phyloP scores from a whole-genome alignment of 1,140 invertebrate genomes.

The Ceratosolen solmsi region DNA sequence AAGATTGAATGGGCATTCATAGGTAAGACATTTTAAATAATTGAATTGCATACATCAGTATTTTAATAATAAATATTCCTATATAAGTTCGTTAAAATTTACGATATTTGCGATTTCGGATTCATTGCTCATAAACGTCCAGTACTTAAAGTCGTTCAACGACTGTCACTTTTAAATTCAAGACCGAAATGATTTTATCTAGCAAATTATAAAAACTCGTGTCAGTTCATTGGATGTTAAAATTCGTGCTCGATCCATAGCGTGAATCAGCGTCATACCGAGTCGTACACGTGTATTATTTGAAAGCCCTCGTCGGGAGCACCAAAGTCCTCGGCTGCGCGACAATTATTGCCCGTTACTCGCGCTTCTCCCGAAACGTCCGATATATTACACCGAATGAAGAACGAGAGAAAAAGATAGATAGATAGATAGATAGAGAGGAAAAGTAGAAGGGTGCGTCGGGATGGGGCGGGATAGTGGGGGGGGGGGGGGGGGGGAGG shows the following conservation, averaged over 20 bases:
- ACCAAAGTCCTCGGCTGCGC: neutral
- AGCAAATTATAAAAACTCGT: neutral
- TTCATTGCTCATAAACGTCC: neutral
- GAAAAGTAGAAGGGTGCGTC: neutral
- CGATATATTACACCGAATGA: neutral
- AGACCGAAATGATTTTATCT: neutral
- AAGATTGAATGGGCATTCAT: no score
- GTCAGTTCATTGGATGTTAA: neutral
- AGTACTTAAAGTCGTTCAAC: no score
- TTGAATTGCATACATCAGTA: no score
- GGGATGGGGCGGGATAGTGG: neutral
- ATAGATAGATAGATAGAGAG: neutral
- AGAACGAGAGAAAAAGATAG: neutral
- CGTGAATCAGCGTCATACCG: no score
- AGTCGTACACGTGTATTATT: neutral
- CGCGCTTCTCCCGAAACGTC: constrained; percentile 11
- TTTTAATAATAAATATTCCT: no score
- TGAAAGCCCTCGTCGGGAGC: neutral
- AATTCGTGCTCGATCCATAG: neutral
- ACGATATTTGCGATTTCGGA: neutral
- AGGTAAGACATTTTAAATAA: no score
- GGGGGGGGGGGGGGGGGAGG: neutral
- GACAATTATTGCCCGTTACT: neutral
- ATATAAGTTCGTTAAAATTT: neutral
- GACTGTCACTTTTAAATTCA: no score